Conservation (phyloP, 2,888 invertebrate genomes). For the Dermolepida albohirtum region DNA sequence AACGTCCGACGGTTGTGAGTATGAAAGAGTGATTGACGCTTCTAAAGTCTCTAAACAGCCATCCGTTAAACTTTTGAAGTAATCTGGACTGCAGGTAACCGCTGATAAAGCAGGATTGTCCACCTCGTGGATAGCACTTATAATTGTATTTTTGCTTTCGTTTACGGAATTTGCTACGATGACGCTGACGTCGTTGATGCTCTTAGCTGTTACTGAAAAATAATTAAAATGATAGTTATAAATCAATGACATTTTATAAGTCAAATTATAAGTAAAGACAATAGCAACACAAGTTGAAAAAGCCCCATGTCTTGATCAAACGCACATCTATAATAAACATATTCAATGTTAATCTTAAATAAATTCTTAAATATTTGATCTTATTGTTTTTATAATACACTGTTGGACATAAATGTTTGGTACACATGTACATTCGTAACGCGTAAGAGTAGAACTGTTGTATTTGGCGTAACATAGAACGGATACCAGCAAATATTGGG, state of each 20-base stretch:
- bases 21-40: conserved; percentile 47
- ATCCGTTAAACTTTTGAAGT: conserved; percentile 66
- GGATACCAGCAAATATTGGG: too few relatives aligned
- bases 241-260: not conserved
- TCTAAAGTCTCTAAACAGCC: conserved; percentile 63
- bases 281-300: too few relatives aligned
- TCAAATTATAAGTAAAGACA: too few relatives aligned
- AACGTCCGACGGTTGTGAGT: conserved; percentile 59
- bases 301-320: too few relatives aligned
- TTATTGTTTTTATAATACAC: too few relatives aligned
- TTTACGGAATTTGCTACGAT: conserved; percentile 57
- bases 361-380: too few relatives aligned
- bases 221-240: conserved; percentile 11
- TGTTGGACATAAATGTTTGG: too few relatives aligned
- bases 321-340: too few relatives aligned
- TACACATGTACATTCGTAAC: too few relatives aligned
- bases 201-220: conserved; percentile 54
- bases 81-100: conserved; percentile 74
- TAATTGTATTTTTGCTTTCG: conserved; percentile 60
- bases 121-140: conserved; percentile 67
- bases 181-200: conserved; percentile 54
- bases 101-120: conserved; percentile 77
- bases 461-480: too few relatives aligned
- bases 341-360: too few relatives aligned
- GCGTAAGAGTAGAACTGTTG: too few relatives aligned